These are phyloP conservation scores for Melikaiella ostensackeni DNA, from an alignment of 2,888 invertebrate genomes.

Conservation along the genomic window DNA sequence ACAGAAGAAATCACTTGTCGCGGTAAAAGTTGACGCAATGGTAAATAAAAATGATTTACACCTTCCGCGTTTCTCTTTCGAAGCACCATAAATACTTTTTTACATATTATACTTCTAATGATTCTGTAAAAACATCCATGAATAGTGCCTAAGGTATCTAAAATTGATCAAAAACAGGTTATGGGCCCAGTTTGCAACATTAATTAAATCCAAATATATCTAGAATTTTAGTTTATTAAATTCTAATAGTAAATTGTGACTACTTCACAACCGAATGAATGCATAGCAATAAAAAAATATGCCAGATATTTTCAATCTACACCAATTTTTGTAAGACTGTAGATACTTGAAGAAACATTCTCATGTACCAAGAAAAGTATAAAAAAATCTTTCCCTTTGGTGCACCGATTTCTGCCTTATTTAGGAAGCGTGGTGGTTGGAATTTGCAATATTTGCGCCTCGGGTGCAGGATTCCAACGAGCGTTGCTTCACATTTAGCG, in stretches of 20 bases:
- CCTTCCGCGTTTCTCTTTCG: conserved; percentile 24
- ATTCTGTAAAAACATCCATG: too few species aligned
- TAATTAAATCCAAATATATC: too few species aligned
- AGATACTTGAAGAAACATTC: neutral
- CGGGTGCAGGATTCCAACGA: conserved; percentile 10
- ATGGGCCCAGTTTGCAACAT: neutral
- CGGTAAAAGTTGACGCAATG: neutral
- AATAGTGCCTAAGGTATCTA: too few species aligned
- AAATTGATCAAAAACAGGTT: neutral
- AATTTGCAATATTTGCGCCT: conserved; percentile 11
- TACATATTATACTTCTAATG: neutral
- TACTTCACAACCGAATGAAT: neutral
- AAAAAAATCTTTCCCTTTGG: neutral
- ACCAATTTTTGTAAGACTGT: neutral
- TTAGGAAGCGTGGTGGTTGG: neutral
- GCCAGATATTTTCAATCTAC: neutral
- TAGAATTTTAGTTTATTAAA: too few species aligned
- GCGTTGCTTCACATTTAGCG: conserved; percentile 15
- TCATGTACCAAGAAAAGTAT: neutral
- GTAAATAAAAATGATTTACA: conserved; percentile 29
- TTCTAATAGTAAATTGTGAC: too few species aligned
- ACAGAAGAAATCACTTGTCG: conserved; percentile 8
- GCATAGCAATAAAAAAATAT: neutral
- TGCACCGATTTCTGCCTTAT: neutral
- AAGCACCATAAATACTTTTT: conserved; percentile 9